Evolutionary conservation across 1,140 invertebrate species (phyloP), one percentile per base, ranked within the genome.

Genomic region (Euborellia annulipes): DNA sequence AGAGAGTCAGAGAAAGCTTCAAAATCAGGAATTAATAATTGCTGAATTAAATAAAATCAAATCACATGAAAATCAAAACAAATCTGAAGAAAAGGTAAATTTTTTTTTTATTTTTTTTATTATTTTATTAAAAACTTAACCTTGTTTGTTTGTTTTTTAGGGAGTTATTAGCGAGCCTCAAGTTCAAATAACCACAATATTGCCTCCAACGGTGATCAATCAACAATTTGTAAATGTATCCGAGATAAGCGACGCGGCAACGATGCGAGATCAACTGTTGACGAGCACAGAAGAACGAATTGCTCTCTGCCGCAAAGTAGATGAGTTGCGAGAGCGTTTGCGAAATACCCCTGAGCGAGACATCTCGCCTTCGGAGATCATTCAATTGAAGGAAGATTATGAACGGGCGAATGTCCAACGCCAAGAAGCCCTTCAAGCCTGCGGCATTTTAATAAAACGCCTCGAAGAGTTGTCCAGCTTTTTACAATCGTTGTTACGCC

Each of bases 401-500:
- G 34, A 50, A 6, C 43, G 59, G 38, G 48, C 69, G 11, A 58
- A 62, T 16, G 41, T 8, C n/a, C 23, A 40, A 34, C 63, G 70
- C 2, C 58, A 62, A 14, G 78, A 82, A 56, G 73, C 78, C 40
- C 62, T 67, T 9, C 75, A 80, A 55, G 73, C 79, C 0, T 73
- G 78, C 56, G 59, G 70, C 44, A 54, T 79, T 22, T 57, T 82
- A 16, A 74, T 73, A 13, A 69, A 64, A 22, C 66, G 78, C 3
- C 58, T 84, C 20, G 76, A 81, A 55, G 79, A 82, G 52, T 57
- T 84, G 46, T 75, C 78, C 2, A 69, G 71, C 38, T 82, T 84
- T 55, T 60, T 84, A 13, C 77, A 81, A 52, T 78, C 77, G 32
- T 60, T 84, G 38, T 55, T 84, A 6, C 73, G 72, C 42, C 69